Evolutionary conservation across 2,113 vertebrate genomes (phyloP), one percentile per base, ranked within the genome.

Genomic region (Cyrtonyx montezumae): DNA sequence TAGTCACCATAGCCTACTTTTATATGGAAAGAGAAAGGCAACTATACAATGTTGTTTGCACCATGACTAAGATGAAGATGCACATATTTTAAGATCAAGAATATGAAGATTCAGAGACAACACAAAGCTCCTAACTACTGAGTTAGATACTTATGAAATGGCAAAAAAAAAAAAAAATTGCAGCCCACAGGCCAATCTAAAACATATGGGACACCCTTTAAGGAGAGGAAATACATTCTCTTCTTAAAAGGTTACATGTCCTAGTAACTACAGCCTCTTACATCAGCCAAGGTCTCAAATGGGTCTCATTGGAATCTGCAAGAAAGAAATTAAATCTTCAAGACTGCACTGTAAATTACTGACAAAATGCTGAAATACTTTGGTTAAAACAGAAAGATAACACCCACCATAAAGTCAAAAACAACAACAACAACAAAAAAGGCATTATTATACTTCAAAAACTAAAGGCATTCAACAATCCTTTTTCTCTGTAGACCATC

Each of bases 11-110:
- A 69, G 21, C 14, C 6, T 26, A 73, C 10, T 8, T 73, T 48
- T 34, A 32, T 15, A 26, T 4, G 17, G n/a, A 84, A 79, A 59
- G 15, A 68, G 18, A 89, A 79, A 66, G 20, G 58, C 48, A 84
- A 36, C 8, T 25, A 65, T 61, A 36, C 22, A 30, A 21, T 3
- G 26, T 0, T 0, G 2, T 59, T 80, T 62, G 74, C 55, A 18
- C 13, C 83, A 23, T 8, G 1, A 58, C 36, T 1, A 1, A 8
- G 32, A 75, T 26, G 43, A 77, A 86, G 34, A 69, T 34, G 4
- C 2, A 2, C 8, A 21, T 81, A 90, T 79, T 86, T 14, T 22
- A 37, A 67, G 58, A 23, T 51, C 19, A 75, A 20, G 25, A 40
- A 48, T 2, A 82, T 30, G 40, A 76, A 89, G 48, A 46, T 45